Base-by-base conservation (phyloP, 2,888 invertebrate species). In the Xestia xanthographa region DNA sequence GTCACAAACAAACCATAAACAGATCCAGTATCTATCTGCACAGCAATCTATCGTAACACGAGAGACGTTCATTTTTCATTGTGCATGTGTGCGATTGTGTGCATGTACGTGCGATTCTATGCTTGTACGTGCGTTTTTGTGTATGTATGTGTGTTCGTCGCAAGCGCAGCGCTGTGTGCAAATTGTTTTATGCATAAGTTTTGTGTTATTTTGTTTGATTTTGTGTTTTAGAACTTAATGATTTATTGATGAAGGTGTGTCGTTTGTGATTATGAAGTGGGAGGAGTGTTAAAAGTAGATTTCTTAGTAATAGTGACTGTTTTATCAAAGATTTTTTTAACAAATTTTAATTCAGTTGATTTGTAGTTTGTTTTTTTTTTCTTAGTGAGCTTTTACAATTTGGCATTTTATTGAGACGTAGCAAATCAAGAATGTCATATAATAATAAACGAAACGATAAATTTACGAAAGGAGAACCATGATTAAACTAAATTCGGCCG, bases 31-130 rank as follows among this genome's bases (percentile, higher is more conserved):
- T 87, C 88, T 89, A 88, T 88, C 85, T 88, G 78, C 86, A 83
- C 82, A 86, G 84, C 88, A 89, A 89, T 92, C 88, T 90, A 90
- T 91, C 89, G 91, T 91, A 90, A 92, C 91, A 86, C 89, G 88
- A 92, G 90, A 89, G 88, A 90, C 90, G 86, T 89, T 89, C 85
- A 86, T 88, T 88, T 90, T 87, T 89, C 89, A 89, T 29, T 58
- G 66, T 48, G 65, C 26, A n/a, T 79, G 84, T 86, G 82, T 82
- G 81, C 63, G n/a, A n/a, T 17, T n/a, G 17, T 45, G 17, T 29
- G 48, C 65, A 14, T 63, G 48, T 53, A 34, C 58, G 75, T 76
- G 85, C 73, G 85, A 45, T 67, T 60, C 53, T 60, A 80, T 17
- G 43, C 62, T 41, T 68, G 53, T 43, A 38, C 22, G 84, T 80